These are phyloP conservation scores for Trigoniulus corallinus DNA, from an alignment of 1,140 invertebrate genomes.

Conservation along the genomic window DNA sequence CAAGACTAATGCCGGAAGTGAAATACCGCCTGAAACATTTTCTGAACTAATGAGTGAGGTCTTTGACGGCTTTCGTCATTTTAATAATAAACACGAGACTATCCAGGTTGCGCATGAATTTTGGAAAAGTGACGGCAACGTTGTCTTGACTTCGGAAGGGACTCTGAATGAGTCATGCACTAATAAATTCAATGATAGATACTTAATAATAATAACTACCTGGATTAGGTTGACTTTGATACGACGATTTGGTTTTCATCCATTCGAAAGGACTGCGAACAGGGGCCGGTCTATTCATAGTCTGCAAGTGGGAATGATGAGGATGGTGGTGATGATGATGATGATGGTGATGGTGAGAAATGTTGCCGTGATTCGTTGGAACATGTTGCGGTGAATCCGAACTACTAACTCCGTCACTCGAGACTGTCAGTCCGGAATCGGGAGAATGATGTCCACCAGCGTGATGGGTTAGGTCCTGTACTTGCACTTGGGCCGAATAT, in stretches of 20 bases:
- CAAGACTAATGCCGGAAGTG: no score
- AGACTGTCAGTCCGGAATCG: constrained; percentile 17
- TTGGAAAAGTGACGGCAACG: no score
- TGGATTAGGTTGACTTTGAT: constrained; percentile 51
- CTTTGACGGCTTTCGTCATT: no score
- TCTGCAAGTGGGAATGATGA: constrained; percentile 1
- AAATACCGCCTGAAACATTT: no score
- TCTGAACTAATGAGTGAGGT: no score
- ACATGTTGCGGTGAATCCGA: constrained; percentile 15
- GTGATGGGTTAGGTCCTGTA: background rate
- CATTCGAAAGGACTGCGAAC: constrained; percentile 64
- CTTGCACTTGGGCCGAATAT: background rate
- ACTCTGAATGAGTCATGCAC: no score
- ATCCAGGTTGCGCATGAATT: no score
- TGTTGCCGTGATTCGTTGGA: background rate
- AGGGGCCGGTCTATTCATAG: constrained; percentile 35
- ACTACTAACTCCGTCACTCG: constrained; percentile 17
- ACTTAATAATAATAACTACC: no score
- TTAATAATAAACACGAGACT: no score
- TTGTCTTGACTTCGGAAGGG: no score
- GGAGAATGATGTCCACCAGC: constrained; percentile 9
- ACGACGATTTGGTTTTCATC: constrained; percentile 75
- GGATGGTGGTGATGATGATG: background rate
- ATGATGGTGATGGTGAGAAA: background rate
- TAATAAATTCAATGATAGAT: no score